These are phyloP conservation scores for Scolanthus callimorphus DNA, from an alignment of 92 coral and sea anemone genomes.

Conservation along the genomic window DNA sequence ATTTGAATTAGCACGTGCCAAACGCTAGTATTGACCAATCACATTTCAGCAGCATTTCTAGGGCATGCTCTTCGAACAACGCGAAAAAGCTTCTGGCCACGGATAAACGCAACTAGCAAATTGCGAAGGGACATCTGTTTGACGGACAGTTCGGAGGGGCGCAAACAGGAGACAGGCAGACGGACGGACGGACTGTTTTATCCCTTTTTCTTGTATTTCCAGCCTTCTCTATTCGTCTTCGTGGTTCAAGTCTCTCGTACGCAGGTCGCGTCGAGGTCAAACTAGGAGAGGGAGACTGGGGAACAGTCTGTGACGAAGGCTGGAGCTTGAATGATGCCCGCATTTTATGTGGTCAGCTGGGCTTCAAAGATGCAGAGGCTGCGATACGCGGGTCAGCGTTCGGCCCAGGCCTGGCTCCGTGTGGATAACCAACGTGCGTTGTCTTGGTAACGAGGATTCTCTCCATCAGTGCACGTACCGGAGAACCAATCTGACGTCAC, in stretches of 20 bases:
- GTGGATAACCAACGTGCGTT: background rate
- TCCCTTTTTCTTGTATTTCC: too few species aligned
- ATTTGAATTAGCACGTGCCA: too few species aligned
- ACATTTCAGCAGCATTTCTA: too few species aligned
- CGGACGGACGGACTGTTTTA: too few species aligned
- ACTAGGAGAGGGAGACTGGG: background rate
- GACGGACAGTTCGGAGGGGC: too few species aligned
- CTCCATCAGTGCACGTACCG: background rate
- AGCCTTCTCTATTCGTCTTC: background rate
- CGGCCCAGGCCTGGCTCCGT: background rate
- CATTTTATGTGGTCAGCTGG: background rate
- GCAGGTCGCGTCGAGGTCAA: background rate
- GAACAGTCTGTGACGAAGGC: background rate
- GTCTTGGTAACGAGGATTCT: background rate
- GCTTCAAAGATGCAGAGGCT: background rate
- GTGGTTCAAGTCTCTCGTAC: background rate
- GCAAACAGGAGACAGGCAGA: too few species aligned
- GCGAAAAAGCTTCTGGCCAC: too few species aligned
- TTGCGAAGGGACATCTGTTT: too few species aligned
- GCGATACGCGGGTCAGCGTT: background rate
- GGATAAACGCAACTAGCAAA: too few species aligned
- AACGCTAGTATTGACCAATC: too few species aligned
- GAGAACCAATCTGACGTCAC: background rate
- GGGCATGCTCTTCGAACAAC: too few species aligned
- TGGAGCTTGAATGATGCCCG: background rate